Evolutionary conservation across 2,888 invertebrate species (phyloP).

Genomic region (Ferdinandea cuprea): DNA sequence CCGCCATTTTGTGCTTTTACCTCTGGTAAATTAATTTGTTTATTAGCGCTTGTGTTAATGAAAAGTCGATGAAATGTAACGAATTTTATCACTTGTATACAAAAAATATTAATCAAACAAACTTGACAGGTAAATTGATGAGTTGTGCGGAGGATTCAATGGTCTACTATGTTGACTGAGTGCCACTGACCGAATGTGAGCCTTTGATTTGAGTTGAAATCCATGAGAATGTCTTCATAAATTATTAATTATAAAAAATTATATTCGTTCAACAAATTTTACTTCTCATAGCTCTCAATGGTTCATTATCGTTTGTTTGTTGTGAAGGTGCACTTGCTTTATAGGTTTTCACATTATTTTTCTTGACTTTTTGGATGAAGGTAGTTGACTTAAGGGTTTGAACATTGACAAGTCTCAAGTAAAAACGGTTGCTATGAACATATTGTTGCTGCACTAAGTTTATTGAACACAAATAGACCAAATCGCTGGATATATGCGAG

Average conservation of each 20-base stretch:
- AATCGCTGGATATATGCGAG: too few relatives aligned
- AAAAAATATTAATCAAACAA: slow-evolving; percentile 31
- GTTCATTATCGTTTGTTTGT: not conserved
- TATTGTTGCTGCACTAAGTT: too few relatives aligned
- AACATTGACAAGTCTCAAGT: not conserved
- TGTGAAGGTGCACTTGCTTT: not conserved
- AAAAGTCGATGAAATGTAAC: slow-evolving; percentile 42
- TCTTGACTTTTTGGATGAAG: not conserved
- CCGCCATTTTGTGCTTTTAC: too few relatives aligned
- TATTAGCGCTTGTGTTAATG: slow-evolving; percentile 8
- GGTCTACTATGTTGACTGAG: slow-evolving; percentile 32
- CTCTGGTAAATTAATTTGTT: slow-evolving; percentile 23
- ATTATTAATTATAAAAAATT: slow-evolving; percentile 1
- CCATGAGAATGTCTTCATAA: slow-evolving; percentile 3
- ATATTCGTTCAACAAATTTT: slow-evolving; percentile 5
- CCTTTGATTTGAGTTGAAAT: not conserved
- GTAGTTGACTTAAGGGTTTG: not conserved
- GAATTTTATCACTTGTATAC: slow-evolving; percentile 21
- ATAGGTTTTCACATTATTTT: too few relatives aligned
- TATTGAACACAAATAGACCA: too few relatives aligned
- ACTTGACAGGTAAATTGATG: slow-evolving; percentile 33
- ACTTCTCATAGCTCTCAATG: slow-evolving; percentile 2
- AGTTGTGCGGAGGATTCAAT: slow-evolving; percentile 10
- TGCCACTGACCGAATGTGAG: slow-evolving; percentile 1
- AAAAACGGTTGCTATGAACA: too few relatives aligned